Percentiles rank a stretch among this genome's conserved stretches.
Evolutionary conservation across 1,140 invertebrate species (phyloP).

Genomic region (Cotesia glomerata): DNA sequence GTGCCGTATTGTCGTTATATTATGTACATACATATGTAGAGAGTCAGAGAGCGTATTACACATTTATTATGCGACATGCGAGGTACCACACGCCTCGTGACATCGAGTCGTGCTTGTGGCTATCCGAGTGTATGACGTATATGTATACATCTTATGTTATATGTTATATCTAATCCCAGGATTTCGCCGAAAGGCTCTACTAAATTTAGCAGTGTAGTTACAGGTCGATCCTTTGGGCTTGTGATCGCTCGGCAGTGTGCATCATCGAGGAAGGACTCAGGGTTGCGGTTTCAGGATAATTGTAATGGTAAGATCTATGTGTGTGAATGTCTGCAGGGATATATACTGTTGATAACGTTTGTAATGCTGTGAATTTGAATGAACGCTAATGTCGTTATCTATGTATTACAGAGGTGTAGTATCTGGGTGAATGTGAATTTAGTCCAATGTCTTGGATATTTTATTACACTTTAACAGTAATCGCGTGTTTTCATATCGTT

Average conservation of each 20-base stretch:
- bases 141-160: neutral
- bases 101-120: constrained; percentile 27
- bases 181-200: too few species aligned
- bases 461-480: too few species aligned
- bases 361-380: too few species aligned
- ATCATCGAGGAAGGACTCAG: neutral
- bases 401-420: too few species aligned
- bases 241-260: constrained; percentile 10
- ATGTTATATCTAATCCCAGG: too few species aligned
- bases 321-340: neutral
- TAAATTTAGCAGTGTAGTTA: neutral
- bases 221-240: constrained; percentile 12
- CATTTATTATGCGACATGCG: constrained; percentile 29
- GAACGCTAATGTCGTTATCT: too few species aligned
- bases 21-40: constrained; percentile 8
- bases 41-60: too few species aligned
- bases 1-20: constrained; percentile 23
- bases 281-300: neutral
- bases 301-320: neutral
- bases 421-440: too few species aligned
- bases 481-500: too few species aligned
- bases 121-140: constrained; percentile 26
- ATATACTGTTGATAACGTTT: neutral
- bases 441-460: too few species aligned
- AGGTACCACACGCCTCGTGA: constrained; percentile 24